phyloP scores from a whole-genome alignment of 1,140 invertebrate genomes.

The Bombyx mori region ASM3026992v2 NC_085122.1:6434501-6435000 shows the following conservation, averaged over 20 bases:
- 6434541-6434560: background rate
- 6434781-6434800: conserved; percentile 8
- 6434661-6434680: conserved; percentile 29
- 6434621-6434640: conserved; percentile 19
- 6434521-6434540: too few relatives aligned
- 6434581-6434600: conserved; percentile 3
- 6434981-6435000: too few relatives aligned
- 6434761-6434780: conserved; percentile 2
- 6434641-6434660: conserved; percentile 11
- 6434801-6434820: conserved; percentile 10
- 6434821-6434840: conserved; percentile 36
- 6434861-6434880: too few relatives aligned
- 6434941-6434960: too few relatives aligned
- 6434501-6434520: too few relatives aligned
- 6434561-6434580: background rate
- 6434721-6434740: conserved; percentile 38
- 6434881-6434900: too few relatives aligned
- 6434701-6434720: conserved; percentile 34
- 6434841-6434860: too few relatives aligned
- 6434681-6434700: conserved; percentile 30
- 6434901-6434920: too few relatives aligned
- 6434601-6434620: too few relatives aligned
- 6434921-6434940: too few relatives aligned
- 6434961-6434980: too few relatives aligned
- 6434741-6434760: conserved; percentile 5